phyloP scores from a whole-genome alignment of 92 coral and sea anemone species.

The Zoanthus sansibaricus region DNA sequence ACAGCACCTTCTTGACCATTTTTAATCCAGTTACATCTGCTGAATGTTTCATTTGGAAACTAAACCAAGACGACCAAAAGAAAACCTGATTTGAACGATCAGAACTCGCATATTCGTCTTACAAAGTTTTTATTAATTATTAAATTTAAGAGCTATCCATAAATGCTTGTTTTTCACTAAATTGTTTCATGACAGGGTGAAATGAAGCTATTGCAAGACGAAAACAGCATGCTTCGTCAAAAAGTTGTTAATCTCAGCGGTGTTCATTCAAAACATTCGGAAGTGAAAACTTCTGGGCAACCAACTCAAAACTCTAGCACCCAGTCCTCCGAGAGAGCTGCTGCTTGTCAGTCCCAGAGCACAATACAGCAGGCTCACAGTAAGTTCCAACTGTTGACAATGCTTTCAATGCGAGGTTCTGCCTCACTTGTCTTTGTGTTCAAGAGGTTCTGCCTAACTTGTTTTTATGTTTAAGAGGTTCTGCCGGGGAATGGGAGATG shows the following conservation, averaged over 20 bases:
- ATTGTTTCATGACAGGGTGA: slow-evolving; percentile 69
- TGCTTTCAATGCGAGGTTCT: too few relatives aligned
- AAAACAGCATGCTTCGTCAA: slow-evolving; percentile 77
- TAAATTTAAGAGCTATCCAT: neutral
- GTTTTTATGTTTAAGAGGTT: too few relatives aligned
- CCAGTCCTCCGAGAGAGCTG: slow-evolving; percentile 8
- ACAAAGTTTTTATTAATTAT: too few relatives aligned
- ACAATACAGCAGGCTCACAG: slow-evolving; percentile 15
- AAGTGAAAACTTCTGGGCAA: slow-evolving; percentile 68
- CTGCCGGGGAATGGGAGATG: too few relatives aligned
- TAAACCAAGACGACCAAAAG: neutral
- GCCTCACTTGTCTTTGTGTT: neutral
- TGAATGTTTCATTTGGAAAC: neutral
- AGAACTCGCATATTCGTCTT: too few relatives aligned
- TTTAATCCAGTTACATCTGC: too few relatives aligned
- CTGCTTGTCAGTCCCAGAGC: neutral
- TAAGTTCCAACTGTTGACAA: neutral
- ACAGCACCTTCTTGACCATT: too few relatives aligned
- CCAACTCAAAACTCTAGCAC: slow-evolving; percentile 71
- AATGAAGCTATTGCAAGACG: slow-evolving; percentile 79
- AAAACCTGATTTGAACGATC: too few relatives aligned
- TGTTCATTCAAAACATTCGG: slow-evolving; percentile 40
- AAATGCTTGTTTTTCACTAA: neutral
- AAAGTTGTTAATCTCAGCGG: slow-evolving; percentile 71
- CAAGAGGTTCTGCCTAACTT: too few relatives aligned